Evolutionary conservation across 2,113 vertebrate genomes (phyloP).

Genomic region (Phylloscopus trochiloides): DNA sequence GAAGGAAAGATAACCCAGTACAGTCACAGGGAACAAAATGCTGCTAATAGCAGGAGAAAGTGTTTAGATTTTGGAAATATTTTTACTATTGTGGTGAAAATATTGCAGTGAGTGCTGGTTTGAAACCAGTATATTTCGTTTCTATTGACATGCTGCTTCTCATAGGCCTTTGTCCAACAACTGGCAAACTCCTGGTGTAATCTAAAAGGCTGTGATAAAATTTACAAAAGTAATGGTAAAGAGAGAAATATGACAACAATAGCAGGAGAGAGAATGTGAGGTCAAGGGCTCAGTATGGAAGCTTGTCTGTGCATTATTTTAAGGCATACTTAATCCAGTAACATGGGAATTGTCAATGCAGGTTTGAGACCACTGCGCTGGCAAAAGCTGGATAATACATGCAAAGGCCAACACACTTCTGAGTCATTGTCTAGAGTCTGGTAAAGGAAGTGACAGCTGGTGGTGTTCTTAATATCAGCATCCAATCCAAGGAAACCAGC

Average conservation of each 20-base stretch:
- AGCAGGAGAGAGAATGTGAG: neutral
- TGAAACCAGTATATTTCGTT: neutral
- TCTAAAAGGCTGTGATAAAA: neutral
- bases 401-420: slow-evolving; percentile 35
- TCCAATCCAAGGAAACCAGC: slow-evolving; percentile 40
- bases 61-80: neutral
- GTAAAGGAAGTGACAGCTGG: slow-evolving; percentile 42
- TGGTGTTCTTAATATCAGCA: slow-evolving; percentile 44
- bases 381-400: neutral
- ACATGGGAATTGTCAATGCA: neutral
- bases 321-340: neutral
- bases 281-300: neutral
- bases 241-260: neutral
- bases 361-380: neutral
- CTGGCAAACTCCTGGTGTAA: neutral
- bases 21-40: neutral
- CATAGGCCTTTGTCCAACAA: neutral
- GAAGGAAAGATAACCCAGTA: neutral
- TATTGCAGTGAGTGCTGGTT: neutral
- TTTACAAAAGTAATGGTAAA: neutral
- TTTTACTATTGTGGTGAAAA: neutral
- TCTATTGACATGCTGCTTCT: neutral
- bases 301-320: neutral
- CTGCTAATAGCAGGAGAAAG: neutral
- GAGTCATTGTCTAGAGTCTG: slow-evolving; percentile 36